Conservation (phyloP, 2,113 vertebrate genomes). For the Phylloscopus whistleri region DNA sequence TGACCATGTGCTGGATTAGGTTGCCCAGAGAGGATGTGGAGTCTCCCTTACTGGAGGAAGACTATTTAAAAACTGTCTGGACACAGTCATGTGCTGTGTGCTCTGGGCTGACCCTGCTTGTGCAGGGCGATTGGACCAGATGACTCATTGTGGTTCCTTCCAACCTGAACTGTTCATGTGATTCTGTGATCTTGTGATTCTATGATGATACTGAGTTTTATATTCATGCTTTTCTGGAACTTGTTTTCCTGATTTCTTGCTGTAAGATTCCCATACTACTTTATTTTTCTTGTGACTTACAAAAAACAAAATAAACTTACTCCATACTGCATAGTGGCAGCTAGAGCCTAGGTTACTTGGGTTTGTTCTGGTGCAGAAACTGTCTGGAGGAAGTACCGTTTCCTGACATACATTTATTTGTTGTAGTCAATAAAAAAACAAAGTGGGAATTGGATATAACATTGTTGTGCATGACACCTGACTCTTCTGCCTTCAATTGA, state of each 20-base stretch:
- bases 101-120: not conserved
- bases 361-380: not conserved
- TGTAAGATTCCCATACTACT: not conserved
- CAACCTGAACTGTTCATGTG: not conserved
- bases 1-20: rapidly evolving
- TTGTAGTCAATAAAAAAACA: not conserved
- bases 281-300: not conserved
- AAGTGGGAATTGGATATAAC: not conserved
- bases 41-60: not conserved
- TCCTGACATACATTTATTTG: not conserved
- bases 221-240: not conserved
- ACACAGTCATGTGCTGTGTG: not conserved
- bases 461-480: not conserved
- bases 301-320: not conserved
- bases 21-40: no score
- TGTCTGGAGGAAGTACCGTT: not conserved
- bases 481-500: not conserved
- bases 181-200: not conserved
- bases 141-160: not conserved
- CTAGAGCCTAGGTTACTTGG: not conserved
- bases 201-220: not conserved
- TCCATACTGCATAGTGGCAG: not conserved
- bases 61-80: not conserved
- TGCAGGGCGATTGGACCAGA: not conserved
- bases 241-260: not conserved